Conservation (phyloP, 2,113 vertebrate genomes). For the Gila orcuttii region DNA sequence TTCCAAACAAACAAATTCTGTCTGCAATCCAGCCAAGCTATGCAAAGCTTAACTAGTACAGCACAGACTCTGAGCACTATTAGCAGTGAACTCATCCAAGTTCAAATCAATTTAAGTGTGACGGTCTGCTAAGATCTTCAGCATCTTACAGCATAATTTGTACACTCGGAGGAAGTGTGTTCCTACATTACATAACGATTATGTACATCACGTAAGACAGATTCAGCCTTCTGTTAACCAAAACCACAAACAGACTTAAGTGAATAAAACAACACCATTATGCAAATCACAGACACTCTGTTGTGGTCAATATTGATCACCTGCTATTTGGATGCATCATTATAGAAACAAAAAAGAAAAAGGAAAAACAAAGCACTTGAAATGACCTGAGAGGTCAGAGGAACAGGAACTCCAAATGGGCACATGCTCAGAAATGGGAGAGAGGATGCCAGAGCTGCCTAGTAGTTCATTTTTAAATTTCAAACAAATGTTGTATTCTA, state of each 20-base stretch:
- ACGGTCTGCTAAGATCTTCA: conserved; percentile 5
- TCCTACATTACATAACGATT: conserved; percentile 52
- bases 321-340: neutral
- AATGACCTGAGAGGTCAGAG: conserved; percentile 60
- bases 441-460: conserved; percentile 34
- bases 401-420: conserved; percentile 69
- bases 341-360: conserved; percentile 44
- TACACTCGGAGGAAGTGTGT: neutral
- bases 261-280: conserved; percentile 4
- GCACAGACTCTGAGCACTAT: neutral
- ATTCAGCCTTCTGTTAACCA: conserved; percentile 17
- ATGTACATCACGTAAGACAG: conserved; percentile 31
- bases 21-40: neutral
- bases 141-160: conserved; percentile 3
- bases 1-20: neutral
- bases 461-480: conserved; percentile 67
- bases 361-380: conserved; percentile 40
- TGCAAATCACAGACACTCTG: neutral
- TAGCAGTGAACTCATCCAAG: neutral
- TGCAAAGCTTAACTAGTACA: neutral
- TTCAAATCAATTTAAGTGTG: neutral
- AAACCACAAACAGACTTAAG: conserved; percentile 8
- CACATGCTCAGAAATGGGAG: conserved; percentile 26
- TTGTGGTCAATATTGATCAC: neutral
- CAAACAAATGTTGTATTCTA: conserved; percentile 66